Evolutionary conservation across 2,797 vertebrate species (phyloP), one percentile per base, ranked within the genome.

Genomic region (Ctenosaura bakeri): DNA sequence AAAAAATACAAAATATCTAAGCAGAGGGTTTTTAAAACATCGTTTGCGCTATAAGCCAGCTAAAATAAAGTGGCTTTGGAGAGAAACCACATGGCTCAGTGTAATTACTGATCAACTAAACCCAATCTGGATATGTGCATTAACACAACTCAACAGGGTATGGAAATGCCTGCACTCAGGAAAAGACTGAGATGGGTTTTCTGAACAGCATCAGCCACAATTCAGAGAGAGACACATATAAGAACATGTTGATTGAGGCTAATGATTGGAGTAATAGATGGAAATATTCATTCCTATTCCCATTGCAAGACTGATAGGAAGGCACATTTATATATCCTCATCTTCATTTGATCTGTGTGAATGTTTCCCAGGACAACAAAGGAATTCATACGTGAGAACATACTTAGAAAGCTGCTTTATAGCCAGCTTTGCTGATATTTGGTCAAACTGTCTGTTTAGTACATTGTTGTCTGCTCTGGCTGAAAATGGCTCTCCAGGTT

Each of bases 61-160:
- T 35, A 83, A 42, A 92, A 93, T 92, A 88, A 84, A 90, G 81
- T 26, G 74, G 50, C 85, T 92, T 91, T 91, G 88, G 91, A 94
- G 90, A 93, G 78, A 87, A 6, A 92, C 88, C 93, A 88, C 86
- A 86, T 86, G 79, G 90, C 93, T 94, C 91, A 90, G 42, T 92
- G 69, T 93, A 95, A 95, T 96, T 95, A 92, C 81, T 80, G 87
- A 95, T 35, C 83, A 86, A 90, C 79, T 88, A 92, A 90, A 90
- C 92, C 73, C 89, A 92, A 90, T 92, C 79, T 90, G 78, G 93
- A 91, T 79, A 35, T 35, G 82, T 90, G 66, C 89, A 74, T 94
- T 93, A 90, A 90, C 50, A 66, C 90, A 59, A 73, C 59, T 59
- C 20, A 32, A 29, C 46, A 46, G 16, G 80, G 22, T 35, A 62